A percentile compares a stretch with the other conserved stretches of the same genome.
Conservation (phyloP, 2,888 invertebrate genomes). For the Nebria brevicollis region DNA sequence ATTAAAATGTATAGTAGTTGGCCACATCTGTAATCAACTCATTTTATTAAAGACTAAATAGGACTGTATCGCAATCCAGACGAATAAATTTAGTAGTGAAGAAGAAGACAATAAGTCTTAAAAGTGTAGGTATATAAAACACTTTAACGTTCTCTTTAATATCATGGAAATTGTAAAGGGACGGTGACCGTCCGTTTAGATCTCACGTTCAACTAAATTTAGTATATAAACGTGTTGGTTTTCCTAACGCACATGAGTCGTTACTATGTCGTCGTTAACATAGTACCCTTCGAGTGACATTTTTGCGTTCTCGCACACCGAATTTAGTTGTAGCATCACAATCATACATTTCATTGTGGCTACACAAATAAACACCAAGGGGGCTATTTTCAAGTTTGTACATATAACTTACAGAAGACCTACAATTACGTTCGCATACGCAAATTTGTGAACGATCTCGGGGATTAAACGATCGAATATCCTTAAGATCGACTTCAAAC, state of each 20-base stretch:
- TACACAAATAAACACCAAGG: too few species aligned
- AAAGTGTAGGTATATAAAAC: conserved; percentile 12
- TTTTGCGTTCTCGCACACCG: neutral
- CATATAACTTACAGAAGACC: too few species aligned
- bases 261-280: neutral
- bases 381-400: too few species aligned
- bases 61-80: neutral
- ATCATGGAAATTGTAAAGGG: conserved; percentile 19
- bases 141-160: conserved; percentile 29
- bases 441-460: too few species aligned
- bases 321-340: too few species aligned
- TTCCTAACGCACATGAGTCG: neutral
- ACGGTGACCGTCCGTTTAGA: neutral
- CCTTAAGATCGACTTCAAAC: too few species aligned
- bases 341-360: too few species aligned
- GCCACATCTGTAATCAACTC: neutral
- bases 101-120: neutral
- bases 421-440: too few species aligned
- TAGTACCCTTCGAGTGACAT: neutral
- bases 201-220: conserved; percentile 19
- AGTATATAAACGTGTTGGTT: conserved; percentile 16
- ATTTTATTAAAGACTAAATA: neutral
- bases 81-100: neutral
- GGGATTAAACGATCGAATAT: too few species aligned
- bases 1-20: too few species aligned